phyloP scores from a whole-genome alignment of 2,888 invertebrate species.

The Blomia tropicalis region DNA sequence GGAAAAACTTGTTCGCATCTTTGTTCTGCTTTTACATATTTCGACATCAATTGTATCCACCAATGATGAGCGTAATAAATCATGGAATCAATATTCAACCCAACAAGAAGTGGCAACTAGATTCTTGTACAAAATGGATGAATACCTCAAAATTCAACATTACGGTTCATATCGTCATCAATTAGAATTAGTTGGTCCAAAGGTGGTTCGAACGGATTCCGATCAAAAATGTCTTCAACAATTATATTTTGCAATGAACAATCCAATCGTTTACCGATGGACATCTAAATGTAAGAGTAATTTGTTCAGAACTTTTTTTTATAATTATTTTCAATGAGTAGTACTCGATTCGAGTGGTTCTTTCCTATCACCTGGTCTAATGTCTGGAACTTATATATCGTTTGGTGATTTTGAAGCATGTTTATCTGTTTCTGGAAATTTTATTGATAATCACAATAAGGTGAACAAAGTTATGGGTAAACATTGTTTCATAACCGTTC shows the following conservation, averaged over 20 bases:
- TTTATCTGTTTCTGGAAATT: not conserved
- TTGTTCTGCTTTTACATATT: too few relatives aligned
- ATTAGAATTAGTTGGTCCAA: not conserved
- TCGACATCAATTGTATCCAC: too few relatives aligned
- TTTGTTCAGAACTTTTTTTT: not conserved
- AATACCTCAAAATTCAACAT: not conserved
- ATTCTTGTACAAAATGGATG: not conserved
- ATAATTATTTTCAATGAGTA: not conserved
- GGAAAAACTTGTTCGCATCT: too few relatives aligned
- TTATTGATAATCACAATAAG: not conserved
- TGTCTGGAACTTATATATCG: not conserved
- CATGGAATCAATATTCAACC: too few relatives aligned
- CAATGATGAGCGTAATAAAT: too few relatives aligned
- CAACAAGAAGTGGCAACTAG: not conserved
- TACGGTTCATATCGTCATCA: not conserved
- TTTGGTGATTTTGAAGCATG: slow-evolving; percentile 12
- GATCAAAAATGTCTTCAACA: not conserved
- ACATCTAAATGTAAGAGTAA: slow-evolving; percentile 5
- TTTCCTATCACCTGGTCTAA: not conserved
- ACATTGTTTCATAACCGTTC: not conserved
- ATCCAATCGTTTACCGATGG: not conserved
- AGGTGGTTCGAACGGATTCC: not conserved
- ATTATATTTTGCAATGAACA: not conserved
- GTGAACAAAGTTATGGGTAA: not conserved
- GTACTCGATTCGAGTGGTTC: slow-evolving; percentile 11